Conservation (phyloP, 2,888 invertebrate genomes). For the Orchesellides sinensis region DNA sequence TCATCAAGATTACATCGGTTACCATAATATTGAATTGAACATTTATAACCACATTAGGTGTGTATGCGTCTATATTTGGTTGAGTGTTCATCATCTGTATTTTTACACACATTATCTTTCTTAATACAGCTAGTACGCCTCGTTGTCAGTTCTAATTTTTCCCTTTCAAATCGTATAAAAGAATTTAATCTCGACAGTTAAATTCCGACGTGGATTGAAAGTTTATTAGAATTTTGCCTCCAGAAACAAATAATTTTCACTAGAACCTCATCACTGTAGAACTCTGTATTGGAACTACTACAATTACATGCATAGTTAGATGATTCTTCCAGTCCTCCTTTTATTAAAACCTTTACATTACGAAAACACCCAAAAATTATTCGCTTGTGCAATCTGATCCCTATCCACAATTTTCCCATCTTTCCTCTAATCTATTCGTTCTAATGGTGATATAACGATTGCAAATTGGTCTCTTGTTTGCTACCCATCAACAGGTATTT, state of each 20-base stretch:
- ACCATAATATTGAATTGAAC: slow-evolving; percentile 13
- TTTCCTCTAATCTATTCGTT: neutral
- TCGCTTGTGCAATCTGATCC: neutral
- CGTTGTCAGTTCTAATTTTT: too few relatives aligned
- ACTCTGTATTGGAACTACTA: neutral
- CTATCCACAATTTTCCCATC: neutral
- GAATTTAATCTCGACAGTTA: slow-evolving; percentile 19
- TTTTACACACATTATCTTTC: too few relatives aligned
- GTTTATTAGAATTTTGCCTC: slow-evolving; percentile 28
- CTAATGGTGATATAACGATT: slow-evolving; percentile 41
- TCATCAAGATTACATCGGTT: slow-evolving; percentile 18
- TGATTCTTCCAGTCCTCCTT: too few relatives aligned
- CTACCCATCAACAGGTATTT: slow-evolving; percentile 50
- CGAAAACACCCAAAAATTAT: too few relatives aligned
- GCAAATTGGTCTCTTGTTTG: slow-evolving; percentile 59
- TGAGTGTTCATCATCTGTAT: too few relatives aligned
- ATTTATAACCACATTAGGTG: slow-evolving; percentile 7
- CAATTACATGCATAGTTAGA: neutral
- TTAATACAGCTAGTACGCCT: too few relatives aligned
- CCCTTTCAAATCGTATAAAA: neutral
- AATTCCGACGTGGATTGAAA: slow-evolving; percentile 51
- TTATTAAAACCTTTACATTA: too few relatives aligned
- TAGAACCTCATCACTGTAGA: neutral
- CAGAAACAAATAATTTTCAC: neutral
- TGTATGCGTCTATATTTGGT: too few relatives aligned